Percentiles rank a stretch among this genome's conserved stretches.
Conservation (phyloP, 2,113 vertebrate genomes). For the Muntiacus reevesi region DNA sequence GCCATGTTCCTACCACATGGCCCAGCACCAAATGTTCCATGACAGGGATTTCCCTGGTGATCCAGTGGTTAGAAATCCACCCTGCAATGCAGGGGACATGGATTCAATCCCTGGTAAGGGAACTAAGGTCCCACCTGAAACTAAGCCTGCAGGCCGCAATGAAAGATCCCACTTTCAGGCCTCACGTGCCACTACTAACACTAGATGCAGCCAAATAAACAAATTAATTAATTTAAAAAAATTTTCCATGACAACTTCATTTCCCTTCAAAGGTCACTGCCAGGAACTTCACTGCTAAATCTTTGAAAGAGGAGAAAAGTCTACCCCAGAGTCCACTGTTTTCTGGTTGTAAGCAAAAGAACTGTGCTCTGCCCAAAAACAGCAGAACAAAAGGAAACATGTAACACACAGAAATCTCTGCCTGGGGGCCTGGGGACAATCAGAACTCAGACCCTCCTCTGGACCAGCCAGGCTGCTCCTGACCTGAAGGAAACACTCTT, state of each 20-base stretch:
- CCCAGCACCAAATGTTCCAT: neutral
- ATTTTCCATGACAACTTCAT: neutral
- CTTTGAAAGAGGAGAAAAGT: neutral
- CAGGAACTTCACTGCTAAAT: neutral
- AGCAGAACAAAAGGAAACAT: neutral
- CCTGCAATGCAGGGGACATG: neutral
- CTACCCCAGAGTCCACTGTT: neutral
- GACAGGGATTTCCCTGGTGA: neutral
- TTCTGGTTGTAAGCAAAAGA: neutral
- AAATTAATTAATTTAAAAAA: neutral
- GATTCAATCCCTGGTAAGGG: neutral
- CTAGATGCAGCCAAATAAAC: neutral
- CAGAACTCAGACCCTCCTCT: neutral
- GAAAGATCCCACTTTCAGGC: neutral
- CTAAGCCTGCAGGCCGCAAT: neutral
- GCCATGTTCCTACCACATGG: rapidly evolving
- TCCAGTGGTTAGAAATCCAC: neutral
- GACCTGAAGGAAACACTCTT: too few relatives aligned
- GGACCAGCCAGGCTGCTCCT: neutral
- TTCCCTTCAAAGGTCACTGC: neutral
- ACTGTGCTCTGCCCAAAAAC: rapidly evolving
- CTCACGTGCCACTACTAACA: neutral
- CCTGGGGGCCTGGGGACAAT: neutral
- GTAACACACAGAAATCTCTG: neutral
- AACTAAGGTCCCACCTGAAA: neutral